Evolutionary conservation across 2,888 invertebrate genomes (phyloP).

Genomic region (Strigamia maritima): DNA sequence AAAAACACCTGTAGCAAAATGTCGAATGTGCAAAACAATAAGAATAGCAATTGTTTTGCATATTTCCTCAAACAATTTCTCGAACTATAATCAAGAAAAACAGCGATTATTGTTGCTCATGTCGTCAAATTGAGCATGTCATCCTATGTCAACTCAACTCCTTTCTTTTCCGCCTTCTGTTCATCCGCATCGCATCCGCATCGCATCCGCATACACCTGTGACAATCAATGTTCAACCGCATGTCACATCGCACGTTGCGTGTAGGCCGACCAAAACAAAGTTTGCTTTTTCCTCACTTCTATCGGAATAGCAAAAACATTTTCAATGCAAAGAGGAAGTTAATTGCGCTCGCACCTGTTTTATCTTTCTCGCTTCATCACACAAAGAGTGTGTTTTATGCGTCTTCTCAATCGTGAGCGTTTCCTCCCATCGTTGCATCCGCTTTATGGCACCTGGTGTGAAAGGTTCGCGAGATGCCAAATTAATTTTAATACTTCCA

Average conservation of each 20-base stretch:
- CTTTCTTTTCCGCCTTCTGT: conserved; percentile 17
- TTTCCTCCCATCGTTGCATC: conserved; percentile 23
- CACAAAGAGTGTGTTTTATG: conserved; percentile 23
- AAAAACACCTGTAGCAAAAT: background rate
- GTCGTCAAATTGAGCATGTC: conserved; percentile 9
- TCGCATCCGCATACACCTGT: background rate
- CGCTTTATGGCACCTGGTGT: conserved; percentile 19
- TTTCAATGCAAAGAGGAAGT: background rate
- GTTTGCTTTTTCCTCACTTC: background rate
- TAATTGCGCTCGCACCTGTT: conserved; percentile 23
- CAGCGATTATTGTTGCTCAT: background rate
- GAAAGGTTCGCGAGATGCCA: conserved; percentile 11
- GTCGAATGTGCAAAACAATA: background rate
- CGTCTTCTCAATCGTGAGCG: conserved; percentile 16
- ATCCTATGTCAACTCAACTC: background rate
- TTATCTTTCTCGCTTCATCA: conserved; percentile 21
- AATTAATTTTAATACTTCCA: conserved; percentile 5
- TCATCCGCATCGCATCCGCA: too few relatives aligned
- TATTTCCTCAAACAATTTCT: background rate
- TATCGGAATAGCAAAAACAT: background rate
- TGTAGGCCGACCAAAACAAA: background rate
- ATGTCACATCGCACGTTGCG: background rate
- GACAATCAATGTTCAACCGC: background rate
- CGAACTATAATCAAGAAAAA: background rate
- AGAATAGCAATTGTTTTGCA: background rate